Conservation (phyloP, 1,140 invertebrate species). For the Eurosta solidaginis region DNA sequence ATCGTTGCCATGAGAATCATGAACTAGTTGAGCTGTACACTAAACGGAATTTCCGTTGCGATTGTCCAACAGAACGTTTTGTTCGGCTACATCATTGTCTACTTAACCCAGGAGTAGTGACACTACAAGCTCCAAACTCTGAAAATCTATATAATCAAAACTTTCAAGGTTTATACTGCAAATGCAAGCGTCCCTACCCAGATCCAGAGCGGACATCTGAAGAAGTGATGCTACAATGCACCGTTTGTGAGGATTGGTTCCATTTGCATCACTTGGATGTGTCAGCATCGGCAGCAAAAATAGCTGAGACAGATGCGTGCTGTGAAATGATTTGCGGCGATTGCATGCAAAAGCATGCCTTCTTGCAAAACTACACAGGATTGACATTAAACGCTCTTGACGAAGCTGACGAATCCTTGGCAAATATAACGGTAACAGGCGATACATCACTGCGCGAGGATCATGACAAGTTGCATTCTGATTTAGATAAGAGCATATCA, state of each 20-base stretch:
- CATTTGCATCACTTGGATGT: conserved; percentile 81
- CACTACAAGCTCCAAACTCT: conserved; percentile 71
- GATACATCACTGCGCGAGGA: conserved; percentile 31
- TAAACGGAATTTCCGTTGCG: conserved; percentile 94
- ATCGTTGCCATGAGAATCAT: conserved; percentile 94
- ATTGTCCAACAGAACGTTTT: conserved; percentile 94
- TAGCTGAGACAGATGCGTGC: conserved; percentile 67
- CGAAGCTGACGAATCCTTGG: background rate
- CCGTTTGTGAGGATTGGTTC: conserved; percentile 98
- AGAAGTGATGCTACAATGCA: conserved; percentile 96
- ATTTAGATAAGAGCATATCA: conserved; percentile 39
- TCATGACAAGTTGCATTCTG: conserved; percentile 36
- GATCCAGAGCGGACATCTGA: conserved; percentile 79
- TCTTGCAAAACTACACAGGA: conserved; percentile 74
- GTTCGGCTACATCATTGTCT: conserved; percentile 41
- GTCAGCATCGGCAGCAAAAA: conserved; percentile 63
- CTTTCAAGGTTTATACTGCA: conserved; percentile 91
- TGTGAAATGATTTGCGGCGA: conserved; percentile 78
- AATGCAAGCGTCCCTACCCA: conserved; percentile 92
- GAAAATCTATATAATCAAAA: conserved; percentile 94
- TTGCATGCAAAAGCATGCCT: conserved; percentile 76
- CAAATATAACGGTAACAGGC: conserved; percentile 22
- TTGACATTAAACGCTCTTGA: conserved; percentile 45
- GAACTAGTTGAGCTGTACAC: conserved; percentile 96
- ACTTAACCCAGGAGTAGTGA: conserved; percentile 42